phyloP scores from a whole-genome alignment of 1,140 invertebrate species.

The Subanguina moxae region DNA sequence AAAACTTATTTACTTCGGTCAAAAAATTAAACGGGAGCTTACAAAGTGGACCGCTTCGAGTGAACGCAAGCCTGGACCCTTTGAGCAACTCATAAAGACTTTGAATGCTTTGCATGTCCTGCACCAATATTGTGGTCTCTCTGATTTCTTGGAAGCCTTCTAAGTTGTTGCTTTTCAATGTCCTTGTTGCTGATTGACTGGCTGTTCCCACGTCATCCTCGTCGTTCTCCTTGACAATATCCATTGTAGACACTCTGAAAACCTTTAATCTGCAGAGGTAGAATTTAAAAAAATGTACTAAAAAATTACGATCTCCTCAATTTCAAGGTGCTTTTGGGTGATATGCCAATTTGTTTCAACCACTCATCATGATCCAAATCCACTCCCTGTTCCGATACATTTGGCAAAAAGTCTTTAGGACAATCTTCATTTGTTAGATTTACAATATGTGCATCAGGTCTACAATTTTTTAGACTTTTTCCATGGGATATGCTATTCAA shows the following conservation, averaged over 20 bases:
- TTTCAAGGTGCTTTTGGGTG: constrained; percentile 15
- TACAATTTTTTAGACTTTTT: background rate
- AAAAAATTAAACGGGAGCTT: background rate
- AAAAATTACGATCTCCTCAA: constrained; percentile 18
- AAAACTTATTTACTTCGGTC: background rate
- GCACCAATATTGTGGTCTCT: background rate
- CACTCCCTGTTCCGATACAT: constrained; percentile 7
- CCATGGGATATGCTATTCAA: too few relatives aligned
- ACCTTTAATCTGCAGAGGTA: too few relatives aligned
- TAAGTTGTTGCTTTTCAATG: background rate
- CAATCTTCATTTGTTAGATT: constrained; percentile 21
- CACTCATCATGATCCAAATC: constrained; percentile 29
- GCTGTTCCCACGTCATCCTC: too few relatives aligned
- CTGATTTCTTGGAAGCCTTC: background rate
- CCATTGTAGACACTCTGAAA: background rate
- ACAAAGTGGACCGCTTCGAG: background rate
- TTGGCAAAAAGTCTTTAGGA: constrained; percentile 26
- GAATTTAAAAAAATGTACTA: background rate
- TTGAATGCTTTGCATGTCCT: background rate
- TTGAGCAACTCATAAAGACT: background rate
- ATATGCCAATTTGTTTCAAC: constrained; percentile 30
- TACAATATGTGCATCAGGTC: constrained; percentile 19
- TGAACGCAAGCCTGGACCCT: background rate
- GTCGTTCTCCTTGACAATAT: background rate
- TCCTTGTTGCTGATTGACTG: background rate